phyloP scores from a whole-genome alignment of 2,797 vertebrate species.

The Danio aesculapii region DNA sequence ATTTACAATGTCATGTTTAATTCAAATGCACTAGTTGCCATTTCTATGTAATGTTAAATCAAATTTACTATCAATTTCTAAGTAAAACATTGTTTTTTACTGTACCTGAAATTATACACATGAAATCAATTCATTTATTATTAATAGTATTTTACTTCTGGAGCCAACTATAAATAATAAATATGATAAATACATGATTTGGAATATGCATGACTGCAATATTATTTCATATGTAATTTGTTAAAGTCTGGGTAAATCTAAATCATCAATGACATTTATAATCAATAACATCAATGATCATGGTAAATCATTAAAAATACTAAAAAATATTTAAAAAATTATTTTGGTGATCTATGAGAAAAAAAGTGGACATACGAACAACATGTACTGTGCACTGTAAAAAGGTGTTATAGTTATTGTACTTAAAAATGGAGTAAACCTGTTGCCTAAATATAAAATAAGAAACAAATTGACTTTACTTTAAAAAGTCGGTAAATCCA shows the following conservation, averaged over 20 bases:
- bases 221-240: background rate
- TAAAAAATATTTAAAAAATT: conserved; percentile 12
- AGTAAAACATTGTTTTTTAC: too few relatives aligned
- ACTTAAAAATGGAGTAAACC: too few relatives aligned
- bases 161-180: background rate
- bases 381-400: conserved; percentile 2
- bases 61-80: too few relatives aligned
- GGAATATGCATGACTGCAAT: background rate
- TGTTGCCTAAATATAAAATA: too few relatives aligned
- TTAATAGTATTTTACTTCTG: background rate
- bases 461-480: too few relatives aligned
- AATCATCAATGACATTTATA: conserved; percentile 2
- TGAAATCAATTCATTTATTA: background rate
- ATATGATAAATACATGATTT: background rate
- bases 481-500: too few relatives aligned
- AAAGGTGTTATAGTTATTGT: too few relatives aligned
- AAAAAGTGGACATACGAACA: conserved; percentile 2
- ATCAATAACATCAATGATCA: conserved; percentile 11
- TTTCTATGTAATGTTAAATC: too few relatives aligned
- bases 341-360: background rate
- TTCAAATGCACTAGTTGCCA: too few relatives aligned
- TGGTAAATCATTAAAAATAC: conserved; percentile 29
- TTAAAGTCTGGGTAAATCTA: background rate
- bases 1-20: too few relatives aligned
- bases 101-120: too few relatives aligned